Conservation (phyloP, 2,113 vertebrate genomes). For the Varanus salvator region DNA sequence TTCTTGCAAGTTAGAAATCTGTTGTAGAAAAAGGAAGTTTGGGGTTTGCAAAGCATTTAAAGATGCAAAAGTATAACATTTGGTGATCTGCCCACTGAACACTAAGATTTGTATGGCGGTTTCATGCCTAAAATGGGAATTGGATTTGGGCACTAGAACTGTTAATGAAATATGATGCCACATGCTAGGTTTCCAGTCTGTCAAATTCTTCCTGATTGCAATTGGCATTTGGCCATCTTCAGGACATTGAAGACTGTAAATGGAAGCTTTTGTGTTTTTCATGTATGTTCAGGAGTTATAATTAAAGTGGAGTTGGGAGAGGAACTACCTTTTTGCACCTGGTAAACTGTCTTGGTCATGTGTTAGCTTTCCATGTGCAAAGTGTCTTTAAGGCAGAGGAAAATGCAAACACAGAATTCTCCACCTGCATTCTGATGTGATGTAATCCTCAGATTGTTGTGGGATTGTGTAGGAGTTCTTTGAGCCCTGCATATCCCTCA, state of each 20-base stretch:
- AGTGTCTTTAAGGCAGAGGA: not conserved
- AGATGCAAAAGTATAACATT: not conserved
- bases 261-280: not conserved
- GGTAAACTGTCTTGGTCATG: not conserved
- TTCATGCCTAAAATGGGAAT: not conserved
- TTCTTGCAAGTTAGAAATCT: not conserved
- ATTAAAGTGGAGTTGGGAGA: not conserved
- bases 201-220: not conserved
- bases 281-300: not conserved
- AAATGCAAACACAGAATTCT: not conserved
- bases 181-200: not conserved
- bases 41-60: not conserved
- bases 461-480: too few relatives aligned
- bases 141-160: not conserved
- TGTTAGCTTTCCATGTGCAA: not conserved
- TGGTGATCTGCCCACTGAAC: not conserved
- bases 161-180: not conserved
- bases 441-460: too few relatives aligned
- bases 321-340: not conserved
- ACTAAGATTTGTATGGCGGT: not conserved
- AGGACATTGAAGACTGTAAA: not conserved
- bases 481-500: too few relatives aligned
- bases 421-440: not conserved
- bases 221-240: not conserved
- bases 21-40: conserved; percentile 6